A percentile compares a stretch with the other conserved stretches of the same genome.
Conservation (phyloP, 2,888 invertebrate genomes). For the Euphydryas editha region DNA sequence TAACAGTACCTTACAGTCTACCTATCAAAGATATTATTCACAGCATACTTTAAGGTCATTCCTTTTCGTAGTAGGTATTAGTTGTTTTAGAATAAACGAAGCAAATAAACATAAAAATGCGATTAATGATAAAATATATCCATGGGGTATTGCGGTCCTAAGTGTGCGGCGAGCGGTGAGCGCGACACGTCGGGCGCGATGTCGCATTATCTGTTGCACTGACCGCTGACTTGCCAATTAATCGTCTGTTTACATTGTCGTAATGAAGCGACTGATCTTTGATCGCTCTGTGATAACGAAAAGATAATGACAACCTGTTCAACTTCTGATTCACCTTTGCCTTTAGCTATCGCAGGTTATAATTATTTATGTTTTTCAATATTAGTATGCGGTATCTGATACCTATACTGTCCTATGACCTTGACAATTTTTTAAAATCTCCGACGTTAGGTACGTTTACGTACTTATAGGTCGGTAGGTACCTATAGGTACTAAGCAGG, state of each 20-base stretch:
- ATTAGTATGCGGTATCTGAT: neutral
- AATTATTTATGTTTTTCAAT: neutral
- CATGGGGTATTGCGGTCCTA: slow-evolving; percentile 9
- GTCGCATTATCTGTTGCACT: slow-evolving; percentile 44
- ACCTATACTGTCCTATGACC: no score
- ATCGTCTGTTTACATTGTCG: slow-evolving; percentile 51
- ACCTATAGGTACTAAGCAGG: no score
- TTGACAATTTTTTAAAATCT: no score
- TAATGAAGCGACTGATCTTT: slow-evolving; percentile 39
- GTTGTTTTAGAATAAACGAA: neutral
- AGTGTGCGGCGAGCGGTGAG: slow-evolving; percentile 17
- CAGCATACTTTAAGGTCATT: neutral
- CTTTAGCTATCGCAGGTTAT: slow-evolving; percentile 1
- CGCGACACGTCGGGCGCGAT: slow-evolving; percentile 35
- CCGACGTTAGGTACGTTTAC: no score
- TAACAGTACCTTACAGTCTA: neutral
- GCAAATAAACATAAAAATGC: slow-evolving; percentile 1
- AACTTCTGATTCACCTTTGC: slow-evolving; percentile 26
- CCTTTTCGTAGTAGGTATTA: neutral
- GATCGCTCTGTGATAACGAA: slow-evolving; percentile 25
- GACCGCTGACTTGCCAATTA: slow-evolving; percentile 50
- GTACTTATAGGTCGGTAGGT: neutral
- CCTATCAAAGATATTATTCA: neutral
- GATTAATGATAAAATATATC: neutral
- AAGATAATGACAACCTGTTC: slow-evolving; percentile 17